Conservation (phyloP, 2,888 invertebrate species). For the Pterostichus niger region DNA sequence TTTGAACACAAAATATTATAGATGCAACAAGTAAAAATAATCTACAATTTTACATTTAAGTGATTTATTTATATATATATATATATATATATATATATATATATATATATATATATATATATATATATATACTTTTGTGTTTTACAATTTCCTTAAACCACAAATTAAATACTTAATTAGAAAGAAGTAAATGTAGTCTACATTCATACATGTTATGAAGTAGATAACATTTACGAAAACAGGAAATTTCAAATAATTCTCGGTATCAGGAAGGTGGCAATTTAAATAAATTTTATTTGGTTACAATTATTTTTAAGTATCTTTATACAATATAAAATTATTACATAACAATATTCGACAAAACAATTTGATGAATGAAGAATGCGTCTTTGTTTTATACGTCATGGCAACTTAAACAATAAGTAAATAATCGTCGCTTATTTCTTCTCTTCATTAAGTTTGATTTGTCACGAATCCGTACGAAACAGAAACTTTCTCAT, state of each 20-base stretch:
- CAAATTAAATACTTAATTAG: neutral
- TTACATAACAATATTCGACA: neutral
- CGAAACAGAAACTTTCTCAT: conserved; percentile 40
- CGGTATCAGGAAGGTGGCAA: neutral
- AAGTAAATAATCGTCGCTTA: conserved; percentile 11
- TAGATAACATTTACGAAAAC: conserved; percentile 1
- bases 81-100: conserved; percentile 1
- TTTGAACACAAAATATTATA: too few species aligned
- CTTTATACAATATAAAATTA: neutral
- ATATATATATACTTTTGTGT: neutral
- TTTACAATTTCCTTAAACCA: neutral
- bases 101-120: conserved; percentile 1
- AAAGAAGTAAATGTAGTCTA: conserved; percentile 9
- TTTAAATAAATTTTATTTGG: neutral
- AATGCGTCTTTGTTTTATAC: conserved; percentile 28
- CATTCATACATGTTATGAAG: conserved; percentile 12
- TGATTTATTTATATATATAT: neutral
- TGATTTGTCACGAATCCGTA: conserved; percentile 23
- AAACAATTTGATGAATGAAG: conserved; percentile 18
- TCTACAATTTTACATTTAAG: too few species aligned
- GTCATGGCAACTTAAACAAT: conserved; percentile 36
- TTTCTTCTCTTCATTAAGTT: conserved; percentile 27
- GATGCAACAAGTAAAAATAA: too few species aligned
- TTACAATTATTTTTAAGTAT: neutral
- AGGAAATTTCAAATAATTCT: conserved; percentile 15